Evolutionary conservation across 2,797 vertebrate genomes (phyloP).

Genomic region (Cryptoprocta ferox): DNA sequence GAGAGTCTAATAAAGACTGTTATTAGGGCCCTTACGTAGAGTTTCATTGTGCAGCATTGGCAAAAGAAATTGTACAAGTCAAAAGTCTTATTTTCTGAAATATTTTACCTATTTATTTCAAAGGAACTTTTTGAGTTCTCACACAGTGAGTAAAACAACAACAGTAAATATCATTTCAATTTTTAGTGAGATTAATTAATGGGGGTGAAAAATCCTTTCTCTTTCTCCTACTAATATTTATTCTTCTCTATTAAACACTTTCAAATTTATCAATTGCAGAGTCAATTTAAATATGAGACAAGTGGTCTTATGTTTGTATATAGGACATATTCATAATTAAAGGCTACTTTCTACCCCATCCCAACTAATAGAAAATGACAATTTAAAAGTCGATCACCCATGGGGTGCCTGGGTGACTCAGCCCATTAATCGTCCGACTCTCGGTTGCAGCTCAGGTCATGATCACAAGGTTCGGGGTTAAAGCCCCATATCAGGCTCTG

Average conservation of each 20-base stretch:
- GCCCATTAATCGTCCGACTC: no score
- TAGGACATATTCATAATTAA: not conserved
- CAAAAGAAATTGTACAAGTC: not conserved
- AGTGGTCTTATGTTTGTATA: not conserved
- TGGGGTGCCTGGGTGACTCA: no score
- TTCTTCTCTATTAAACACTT: not conserved
- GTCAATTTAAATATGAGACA: conserved; percentile 3
- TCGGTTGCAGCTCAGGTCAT: no score
- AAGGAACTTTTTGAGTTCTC: conserved; percentile 39
- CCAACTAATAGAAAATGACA: not conserved
- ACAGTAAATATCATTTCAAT: conserved; percentile 38
- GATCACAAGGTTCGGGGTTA: no score
- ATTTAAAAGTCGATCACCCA: conserved; percentile 16
- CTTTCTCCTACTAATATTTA: conserved; percentile 17
- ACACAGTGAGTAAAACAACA: not conserved
- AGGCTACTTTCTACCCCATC: not conserved
- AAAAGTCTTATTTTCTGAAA: conserved; percentile 35
- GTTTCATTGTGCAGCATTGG: not conserved
- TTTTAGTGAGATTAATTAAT: conserved; percentile 43
- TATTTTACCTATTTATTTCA: conserved; percentile 40
- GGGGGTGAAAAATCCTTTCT: not conserved
- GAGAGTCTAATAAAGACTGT: conserved; percentile 15
- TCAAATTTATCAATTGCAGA: not conserved
- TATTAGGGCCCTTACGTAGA: conserved; percentile 17
- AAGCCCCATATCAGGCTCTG: no score